Percentiles rank a stretch among this genome's conserved stretches.
These are phyloP conservation scores for Clarias batrachus DNA, from an alignment of 2,113 vertebrate species.

Conservation along the genomic window DNA sequence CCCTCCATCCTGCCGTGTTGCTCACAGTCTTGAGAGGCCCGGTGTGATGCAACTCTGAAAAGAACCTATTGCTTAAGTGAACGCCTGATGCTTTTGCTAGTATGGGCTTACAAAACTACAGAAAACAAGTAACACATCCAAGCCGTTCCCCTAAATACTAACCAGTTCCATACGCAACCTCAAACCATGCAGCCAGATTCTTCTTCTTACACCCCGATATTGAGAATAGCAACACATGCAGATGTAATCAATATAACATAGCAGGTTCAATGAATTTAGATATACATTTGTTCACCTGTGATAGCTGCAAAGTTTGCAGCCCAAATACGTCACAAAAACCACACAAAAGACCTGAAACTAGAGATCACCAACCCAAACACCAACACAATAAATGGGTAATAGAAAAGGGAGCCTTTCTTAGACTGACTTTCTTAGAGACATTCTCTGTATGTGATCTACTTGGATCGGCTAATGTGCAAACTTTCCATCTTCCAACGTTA, in stretches of 20 bases:
- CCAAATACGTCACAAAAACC: too few relatives aligned
- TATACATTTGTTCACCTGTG: too few relatives aligned
- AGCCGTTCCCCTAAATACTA: not conserved
- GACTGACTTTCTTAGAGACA: too few relatives aligned
- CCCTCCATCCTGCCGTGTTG: not conserved
- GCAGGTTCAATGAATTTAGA: too few relatives aligned
- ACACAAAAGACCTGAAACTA: not conserved
- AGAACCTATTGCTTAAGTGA: constrained; percentile 2
- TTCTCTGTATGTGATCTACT: too few relatives aligned
- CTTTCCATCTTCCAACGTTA: not conserved
- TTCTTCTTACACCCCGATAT: too few relatives aligned
- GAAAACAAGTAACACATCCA: not conserved
- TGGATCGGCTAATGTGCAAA: not conserved
- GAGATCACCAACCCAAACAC: too few relatives aligned
- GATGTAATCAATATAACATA: too few relatives aligned
- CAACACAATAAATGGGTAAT: too few relatives aligned
- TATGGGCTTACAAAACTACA: not conserved
- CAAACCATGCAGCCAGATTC: not conserved
- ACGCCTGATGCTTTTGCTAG: not conserved
- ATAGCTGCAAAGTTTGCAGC: too few relatives aligned
- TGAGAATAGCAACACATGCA: too few relatives aligned
- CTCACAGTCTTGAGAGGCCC: not conserved
- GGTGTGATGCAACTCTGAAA: not conserved
- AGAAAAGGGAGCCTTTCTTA: too few relatives aligned
- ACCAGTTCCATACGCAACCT: not conserved